A percentile compares a stretch with the other conserved stretches of the same genome.
Evolutionary conservation across 2,888 invertebrate genomes (phyloP).

Genomic region (Leuctra nigra): DNA sequence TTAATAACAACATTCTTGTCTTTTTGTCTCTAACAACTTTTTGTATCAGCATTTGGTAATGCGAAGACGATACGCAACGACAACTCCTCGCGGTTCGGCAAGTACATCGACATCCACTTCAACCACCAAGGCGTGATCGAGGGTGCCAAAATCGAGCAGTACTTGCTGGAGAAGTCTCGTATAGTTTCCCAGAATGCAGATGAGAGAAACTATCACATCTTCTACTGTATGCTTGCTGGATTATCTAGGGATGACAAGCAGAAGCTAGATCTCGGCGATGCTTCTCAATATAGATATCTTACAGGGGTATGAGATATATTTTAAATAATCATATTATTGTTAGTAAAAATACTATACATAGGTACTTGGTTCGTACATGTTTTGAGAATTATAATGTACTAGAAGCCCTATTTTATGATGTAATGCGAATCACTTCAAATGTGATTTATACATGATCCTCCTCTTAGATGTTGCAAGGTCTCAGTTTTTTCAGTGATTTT

Average conservation of each 20-base stretch:
- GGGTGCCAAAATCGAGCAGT: slow-evolving; percentile 98
- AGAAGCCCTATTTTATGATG: too few species aligned
- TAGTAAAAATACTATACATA: too few species aligned
- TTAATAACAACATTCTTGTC: too few species aligned
- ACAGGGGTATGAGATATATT: slow-evolving; percentile 61
- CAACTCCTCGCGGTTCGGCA: slow-evolving; percentile 96
- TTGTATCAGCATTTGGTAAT: slow-evolving; percentile 85
- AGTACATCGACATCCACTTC: slow-evolving; percentile 99
- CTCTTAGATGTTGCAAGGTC: too few species aligned
- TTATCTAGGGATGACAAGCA: slow-evolving; percentile 84
- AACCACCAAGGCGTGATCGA: slow-evolving; percentile 92
- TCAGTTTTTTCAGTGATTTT: too few species aligned
- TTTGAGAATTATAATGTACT: too few species aligned
- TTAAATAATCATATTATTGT: too few species aligned
- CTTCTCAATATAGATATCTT: slow-evolving; percentile 87
- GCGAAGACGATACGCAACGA: slow-evolving; percentile 99
- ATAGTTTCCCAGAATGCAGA: slow-evolving; percentile 94
- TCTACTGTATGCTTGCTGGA: slow-evolving; percentile 95
- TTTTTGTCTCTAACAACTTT: slow-evolving; percentile 14
- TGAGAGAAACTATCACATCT: slow-evolving; percentile 96
- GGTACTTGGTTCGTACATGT: too few species aligned
- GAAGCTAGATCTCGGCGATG: slow-evolving; percentile 80
- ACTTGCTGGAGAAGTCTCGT: slow-evolving; percentile 94
- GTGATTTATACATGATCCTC: too few species aligned
- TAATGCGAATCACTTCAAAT: too few species aligned